Conservation (phyloP, 2,888 invertebrate genomes). For the Sepiola atlantica region DNA sequence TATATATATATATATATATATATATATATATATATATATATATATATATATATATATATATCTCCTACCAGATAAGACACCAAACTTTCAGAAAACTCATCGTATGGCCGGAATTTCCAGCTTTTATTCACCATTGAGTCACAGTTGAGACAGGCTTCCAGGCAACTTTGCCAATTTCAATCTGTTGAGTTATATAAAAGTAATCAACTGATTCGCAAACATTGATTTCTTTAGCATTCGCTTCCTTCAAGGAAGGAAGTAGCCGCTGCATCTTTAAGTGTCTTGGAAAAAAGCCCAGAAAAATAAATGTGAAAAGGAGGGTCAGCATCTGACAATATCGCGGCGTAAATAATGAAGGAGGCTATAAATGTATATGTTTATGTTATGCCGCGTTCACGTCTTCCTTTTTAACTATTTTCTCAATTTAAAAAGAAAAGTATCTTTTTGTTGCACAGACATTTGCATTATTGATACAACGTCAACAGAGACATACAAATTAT, state of each 20-base stretch:
- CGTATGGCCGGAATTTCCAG: no score
- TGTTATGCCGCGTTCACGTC: neutral
- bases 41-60: neutral
- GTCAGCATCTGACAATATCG: neutral
- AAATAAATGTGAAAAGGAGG: neutral
- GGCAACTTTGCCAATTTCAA: neutral
- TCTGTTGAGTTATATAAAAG: neutral
- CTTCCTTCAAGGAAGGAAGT: conserved; percentile 1
- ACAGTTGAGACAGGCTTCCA: neutral
- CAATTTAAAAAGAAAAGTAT: no score
- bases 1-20: neutral
- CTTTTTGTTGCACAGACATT: no score
- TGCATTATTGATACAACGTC: no score
- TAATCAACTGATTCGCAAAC: conserved; percentile 15
- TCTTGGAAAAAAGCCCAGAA: neutral
- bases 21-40: neutral
- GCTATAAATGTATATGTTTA: neutral
- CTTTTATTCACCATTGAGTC: neutral
- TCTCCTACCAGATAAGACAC: neutral
- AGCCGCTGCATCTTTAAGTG: neutral
- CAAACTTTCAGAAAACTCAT: no score
- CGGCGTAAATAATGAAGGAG: conserved; percentile 3
- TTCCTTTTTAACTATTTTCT: no score
- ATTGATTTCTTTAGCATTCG: neutral
- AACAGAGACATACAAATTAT: no score